Evolutionary conservation across 1,140 invertebrate genomes (phyloP), one percentile per base, ranked within the genome.

Genomic region (Drosophila varians): DNA sequence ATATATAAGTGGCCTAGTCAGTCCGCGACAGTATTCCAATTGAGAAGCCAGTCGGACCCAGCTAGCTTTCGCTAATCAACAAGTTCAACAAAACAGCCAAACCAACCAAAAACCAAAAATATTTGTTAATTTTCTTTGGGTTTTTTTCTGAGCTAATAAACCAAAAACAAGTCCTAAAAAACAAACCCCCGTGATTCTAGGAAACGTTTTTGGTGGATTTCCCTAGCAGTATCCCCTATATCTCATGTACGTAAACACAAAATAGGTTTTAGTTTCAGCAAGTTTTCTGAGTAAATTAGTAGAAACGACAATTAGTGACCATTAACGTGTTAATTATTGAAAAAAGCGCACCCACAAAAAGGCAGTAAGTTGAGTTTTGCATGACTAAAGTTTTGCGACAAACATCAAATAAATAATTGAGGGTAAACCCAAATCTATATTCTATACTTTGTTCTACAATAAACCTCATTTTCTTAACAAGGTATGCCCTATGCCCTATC

Each of bases 241-340:
- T 18, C 53, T 47, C 62, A 49, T 66, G 75, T 84, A 80, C 72
- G 80, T 65, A 71, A 80, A 58, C n/a, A 8, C 11, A 6, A 6
- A 11, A 12, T 38, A 3, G n/a, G n/a, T 16, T 38, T 38, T 38
- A 12, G 36, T 11, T 8, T 2, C 3, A 28, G 8, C 8, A 9
- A n/a, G n/a, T n/a, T n/a, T 21, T 2, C 21, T 21, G 4, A 3
- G 2, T n/a, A 3, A 31, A 11, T 31, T 31, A 3, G 3, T 31
- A 31, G 11, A 11, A 52, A 68, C 45, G 36, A 21, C 49, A 51
- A 34, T 62, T 54, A 48, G 42, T 46, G 55, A 74, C 71, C 62
- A 71, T 78, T 70, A 71, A 74, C 78, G 78, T 75, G 64, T 26
- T 75, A 84, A 83, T 69, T 69, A 77, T 58, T 42, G 28, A 48